These are phyloP conservation scores for Patiria miniata DNA, from an alignment of 35 echinoderm and acorn worm species.

Conservation along the genomic window DNA sequence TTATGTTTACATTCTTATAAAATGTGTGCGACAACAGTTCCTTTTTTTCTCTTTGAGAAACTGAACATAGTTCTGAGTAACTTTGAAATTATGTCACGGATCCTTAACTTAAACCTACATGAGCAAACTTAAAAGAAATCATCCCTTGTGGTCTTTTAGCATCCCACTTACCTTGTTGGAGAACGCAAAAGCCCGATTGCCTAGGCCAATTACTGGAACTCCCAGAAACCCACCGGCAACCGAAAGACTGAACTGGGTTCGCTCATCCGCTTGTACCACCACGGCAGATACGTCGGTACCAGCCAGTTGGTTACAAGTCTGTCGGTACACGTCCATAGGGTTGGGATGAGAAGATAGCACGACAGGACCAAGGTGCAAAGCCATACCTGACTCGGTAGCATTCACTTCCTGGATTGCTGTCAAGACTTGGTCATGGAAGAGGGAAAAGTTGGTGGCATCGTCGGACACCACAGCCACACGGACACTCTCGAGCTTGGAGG, in stretches of 20 bases:
- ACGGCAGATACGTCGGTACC: slow-evolving; percentile 37
- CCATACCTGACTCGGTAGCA: neutral
- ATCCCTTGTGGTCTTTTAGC: neutral
- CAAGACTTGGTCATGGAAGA: neutral
- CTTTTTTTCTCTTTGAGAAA: neutral
- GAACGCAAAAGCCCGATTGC: slow-evolving; percentile 21
- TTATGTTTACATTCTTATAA: too few species aligned
- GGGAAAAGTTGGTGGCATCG: neutral
- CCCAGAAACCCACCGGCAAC: slow-evolving; percentile 39
- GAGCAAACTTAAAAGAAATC: neutral
- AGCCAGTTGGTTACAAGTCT: neutral
- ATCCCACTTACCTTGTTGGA: slow-evolving; percentile 33
- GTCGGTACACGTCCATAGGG: slow-evolving; percentile 39
- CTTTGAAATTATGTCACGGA: neutral
- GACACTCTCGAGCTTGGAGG: neutral
- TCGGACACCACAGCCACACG: slow-evolving; percentile 9
- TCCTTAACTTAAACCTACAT: neutral
- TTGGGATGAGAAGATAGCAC: slow-evolving; percentile 13
- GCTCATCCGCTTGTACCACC: neutral
- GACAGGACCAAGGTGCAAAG: slow-evolving; percentile 6
- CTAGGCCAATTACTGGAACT: slow-evolving; percentile 29
- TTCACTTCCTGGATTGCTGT: slow-evolving; percentile 9
- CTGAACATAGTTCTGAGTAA: neutral
- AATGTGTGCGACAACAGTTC: neutral
- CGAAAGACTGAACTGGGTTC: slow-evolving; percentile 34